phyloP scores from a whole-genome alignment of 2,113 vertebrate species.

The Turnix velox region DNA sequence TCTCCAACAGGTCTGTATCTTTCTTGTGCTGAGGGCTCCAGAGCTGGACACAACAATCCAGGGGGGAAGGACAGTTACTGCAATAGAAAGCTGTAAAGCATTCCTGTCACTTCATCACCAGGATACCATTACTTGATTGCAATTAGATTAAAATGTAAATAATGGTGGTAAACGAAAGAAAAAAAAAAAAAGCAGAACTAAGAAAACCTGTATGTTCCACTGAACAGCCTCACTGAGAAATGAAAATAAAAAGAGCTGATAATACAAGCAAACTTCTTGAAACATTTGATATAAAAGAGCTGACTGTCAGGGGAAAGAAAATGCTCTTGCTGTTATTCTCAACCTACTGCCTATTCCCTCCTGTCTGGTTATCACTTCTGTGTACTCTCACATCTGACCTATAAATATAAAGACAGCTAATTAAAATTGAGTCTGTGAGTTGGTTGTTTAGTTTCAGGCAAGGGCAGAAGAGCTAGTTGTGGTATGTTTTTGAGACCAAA shows the following conservation, averaged over 20 bases:
- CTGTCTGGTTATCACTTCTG: background rate
- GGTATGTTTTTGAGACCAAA: background rate
- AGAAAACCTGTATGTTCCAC: background rate
- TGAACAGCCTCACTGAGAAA: background rate
- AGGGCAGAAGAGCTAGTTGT: background rate
- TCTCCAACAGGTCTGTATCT: too few relatives aligned
- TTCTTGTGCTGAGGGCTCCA: too few relatives aligned
- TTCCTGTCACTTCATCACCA: background rate
- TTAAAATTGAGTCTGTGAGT: background rate
- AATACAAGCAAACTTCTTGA: background rate
- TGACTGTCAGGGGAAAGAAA: background rate
- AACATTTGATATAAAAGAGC: background rate
- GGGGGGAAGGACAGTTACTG: background rate
- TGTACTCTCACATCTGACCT: background rate
- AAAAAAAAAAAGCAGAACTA: background rate
- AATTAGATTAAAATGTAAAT: background rate
- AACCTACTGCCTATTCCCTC: background rate
- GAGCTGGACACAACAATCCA: too few relatives aligned
- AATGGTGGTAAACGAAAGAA: background rate
- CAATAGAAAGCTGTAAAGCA: background rate
- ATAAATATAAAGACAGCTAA: background rate
- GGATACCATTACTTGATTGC: background rate
- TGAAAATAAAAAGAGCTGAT: background rate
- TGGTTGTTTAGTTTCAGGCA: background rate
- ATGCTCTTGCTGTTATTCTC: background rate